Percentiles rank a stretch among this genome's conserved stretches.
These are phyloP conservation scores for Alethe diademata DNA, from an alignment of 2,113 vertebrate species.

Conservation along the genomic window DNA sequence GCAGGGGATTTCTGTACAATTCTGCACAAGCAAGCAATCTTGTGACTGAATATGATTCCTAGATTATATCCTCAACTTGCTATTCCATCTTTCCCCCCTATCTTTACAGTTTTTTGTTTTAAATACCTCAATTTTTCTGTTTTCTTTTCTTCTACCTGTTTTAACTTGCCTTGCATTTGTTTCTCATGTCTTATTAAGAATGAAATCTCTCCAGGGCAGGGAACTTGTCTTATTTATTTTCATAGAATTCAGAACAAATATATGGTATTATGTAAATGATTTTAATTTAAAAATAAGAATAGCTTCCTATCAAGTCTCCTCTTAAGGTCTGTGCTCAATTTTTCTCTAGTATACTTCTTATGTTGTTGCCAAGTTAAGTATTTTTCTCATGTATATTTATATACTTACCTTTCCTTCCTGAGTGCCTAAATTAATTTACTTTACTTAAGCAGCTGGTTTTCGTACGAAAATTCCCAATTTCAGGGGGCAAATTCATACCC, in stretches of 20 bases:
- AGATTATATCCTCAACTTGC: neutral
- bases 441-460: neutral
- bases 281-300: conserved; percentile 26
- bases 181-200: neutral
- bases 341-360: neutral
- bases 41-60: neutral
- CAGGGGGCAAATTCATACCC: neutral
- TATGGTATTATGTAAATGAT: neutral
- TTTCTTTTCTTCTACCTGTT: neutral
- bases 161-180: neutral
- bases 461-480: neutral
- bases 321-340: neutral
- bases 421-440: neutral
- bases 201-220: neutral
- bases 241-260: neutral
- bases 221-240: conserved; percentile 17
- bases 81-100: neutral
- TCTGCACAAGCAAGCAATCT: neutral
- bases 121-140: neutral
- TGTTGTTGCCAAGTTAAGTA: neutral
- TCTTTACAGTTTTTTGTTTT: neutral
- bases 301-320: neutral
- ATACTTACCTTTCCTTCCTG: neutral
- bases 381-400: conserved; percentile 14
- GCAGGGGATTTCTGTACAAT: neutral